Evolutionary conservation across 2,797 vertebrate species (phyloP), one percentile per base, ranked within the genome.

Genomic region (Psittacula echo): DNA sequence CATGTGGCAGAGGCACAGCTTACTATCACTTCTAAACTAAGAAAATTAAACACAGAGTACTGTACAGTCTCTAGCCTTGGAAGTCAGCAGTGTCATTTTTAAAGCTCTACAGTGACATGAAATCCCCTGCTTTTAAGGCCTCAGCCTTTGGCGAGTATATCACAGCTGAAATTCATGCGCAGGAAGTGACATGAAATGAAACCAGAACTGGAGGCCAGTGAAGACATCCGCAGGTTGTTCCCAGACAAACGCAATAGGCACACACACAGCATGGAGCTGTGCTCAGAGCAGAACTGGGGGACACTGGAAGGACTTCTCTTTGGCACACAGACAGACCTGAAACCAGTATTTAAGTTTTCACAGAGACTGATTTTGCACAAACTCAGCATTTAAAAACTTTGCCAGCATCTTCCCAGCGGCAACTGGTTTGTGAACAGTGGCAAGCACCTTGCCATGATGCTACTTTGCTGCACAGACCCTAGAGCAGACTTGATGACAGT

Each of bases 191-290:
- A 73, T 2, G 3, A 91, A 89, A 53, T 15, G 37, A 84, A 91
- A 93, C 30, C 85, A 89, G 73, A 91, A 74, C 16, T 30, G 60
- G 70, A 58, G 75, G 29, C 62, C 27, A 62, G 39, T 5, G 4
- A 85, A 45, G 44, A 20, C 1, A 5, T 29, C 74, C 7, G 5
- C 32, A 45, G 39, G 72, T 42, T 1, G 17, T 76, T 76, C 56
- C 56, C 23, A 4, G n/a, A 13, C 17, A 68, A 70, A 70, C 2
- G 2, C 1, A 1, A 50, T 26, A 47, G 41, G 37, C 22, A 34
- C 45, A 16, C 1, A 0, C 5, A 7, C 1, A 1, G 44, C 0
- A 0, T 0, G 0, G 41, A 71, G 45, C 37, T 70, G 27, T 16
- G 60, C 44, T 64, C 13, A 24, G n/a, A 44, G n/a, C 56, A 86